These are phyloP conservation scores for Thermophis baileyi DNA, from an alignment of 2,113 vertebrate species.

Conservation along the genomic window DNA sequence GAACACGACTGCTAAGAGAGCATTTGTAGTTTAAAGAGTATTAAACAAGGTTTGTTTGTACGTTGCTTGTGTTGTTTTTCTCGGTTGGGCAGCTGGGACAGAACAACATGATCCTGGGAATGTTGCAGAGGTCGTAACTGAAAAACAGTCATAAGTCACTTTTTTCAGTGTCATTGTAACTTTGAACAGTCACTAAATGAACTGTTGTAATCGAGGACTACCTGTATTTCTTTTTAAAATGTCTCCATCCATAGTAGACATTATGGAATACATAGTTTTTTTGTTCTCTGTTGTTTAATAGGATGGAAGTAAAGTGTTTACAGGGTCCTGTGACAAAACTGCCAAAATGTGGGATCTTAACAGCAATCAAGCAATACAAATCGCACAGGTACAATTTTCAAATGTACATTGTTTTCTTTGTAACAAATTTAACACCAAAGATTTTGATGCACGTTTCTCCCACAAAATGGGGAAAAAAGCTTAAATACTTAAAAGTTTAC, in stretches of 20 bases:
- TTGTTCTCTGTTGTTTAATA: slow-evolving; percentile 54
- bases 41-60: too few species aligned
- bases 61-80: too few species aligned
- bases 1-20: too few species aligned
- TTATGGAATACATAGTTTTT: background rate
- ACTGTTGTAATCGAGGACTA: background rate
- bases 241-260: background rate
- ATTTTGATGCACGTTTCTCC: background rate
- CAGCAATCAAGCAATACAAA: slow-evolving; percentile 97
- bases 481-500: background rate
- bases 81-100: too few species aligned
- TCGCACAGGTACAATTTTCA: slow-evolving; percentile 83
- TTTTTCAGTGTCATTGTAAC: background rate
- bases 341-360: slow-evolving; percentile 99
- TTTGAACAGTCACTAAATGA: background rate
- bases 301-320: slow-evolving; percentile 99
- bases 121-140: background rate
- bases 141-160: background rate
- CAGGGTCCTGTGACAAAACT: slow-evolving; percentile 97
- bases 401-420: background rate
- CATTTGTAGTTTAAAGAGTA: too few species aligned
- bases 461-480: background rate
- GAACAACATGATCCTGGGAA: background rate
- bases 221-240: background rate
- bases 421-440: background rate